Base-by-base conservation (phyloP, 1,140 invertebrate genomes). In the Heterodera schachtii region DNA sequence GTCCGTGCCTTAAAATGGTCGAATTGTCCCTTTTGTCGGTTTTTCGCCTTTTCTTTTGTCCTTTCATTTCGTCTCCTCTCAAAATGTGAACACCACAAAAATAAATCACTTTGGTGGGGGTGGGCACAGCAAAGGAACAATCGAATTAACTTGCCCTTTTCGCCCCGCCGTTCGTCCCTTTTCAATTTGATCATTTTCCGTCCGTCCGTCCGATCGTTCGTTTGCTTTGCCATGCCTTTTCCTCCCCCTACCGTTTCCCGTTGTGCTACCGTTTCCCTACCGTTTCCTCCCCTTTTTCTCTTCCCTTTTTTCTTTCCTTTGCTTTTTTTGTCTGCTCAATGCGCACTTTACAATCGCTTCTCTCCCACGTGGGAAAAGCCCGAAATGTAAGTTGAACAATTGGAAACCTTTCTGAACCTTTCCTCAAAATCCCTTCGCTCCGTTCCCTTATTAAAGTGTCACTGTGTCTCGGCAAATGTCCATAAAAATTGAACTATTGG, bases 401-500 rank as follows among this genome's bases (percentile, higher is more conserved):
- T 47, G n/a, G 19, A 21, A 74, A 8, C 7, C 4, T 74, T 41
- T 49, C n/a, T 49, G 52, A 3, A 4, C n/a, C 47, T 3, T 3
- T 64, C 46, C 57, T 13, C 57, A 3, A 6, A 75, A 21, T 49
- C 31, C 13, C 47, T 9, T 52, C 60, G 49, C 16, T 60, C 43
- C 47, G 31, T 44, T 7, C n/a, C 8, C 70, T 77, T 46, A 31
- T 8, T 52, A 16, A 8, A 78, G 76, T 46, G 21, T 78, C 31
- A 71, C 66, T 41, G 21, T 78, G 4, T 64, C 31, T 43, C 76
- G 76, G 13, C 66, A 31, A 21, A 16, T 78, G 3, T 52, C 52
- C 16, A 71, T 78, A 3, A 78, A 78, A 67, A 66, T 78, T 67
- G 76, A 78, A 67, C 70, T 78, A 43, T 46, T 78, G 76, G 76